Evolutionary conservation across 30 jellyfish, hydroid and myxozoan species (phyloP).

Genomic region (Hydractinia echinata): DNA sequence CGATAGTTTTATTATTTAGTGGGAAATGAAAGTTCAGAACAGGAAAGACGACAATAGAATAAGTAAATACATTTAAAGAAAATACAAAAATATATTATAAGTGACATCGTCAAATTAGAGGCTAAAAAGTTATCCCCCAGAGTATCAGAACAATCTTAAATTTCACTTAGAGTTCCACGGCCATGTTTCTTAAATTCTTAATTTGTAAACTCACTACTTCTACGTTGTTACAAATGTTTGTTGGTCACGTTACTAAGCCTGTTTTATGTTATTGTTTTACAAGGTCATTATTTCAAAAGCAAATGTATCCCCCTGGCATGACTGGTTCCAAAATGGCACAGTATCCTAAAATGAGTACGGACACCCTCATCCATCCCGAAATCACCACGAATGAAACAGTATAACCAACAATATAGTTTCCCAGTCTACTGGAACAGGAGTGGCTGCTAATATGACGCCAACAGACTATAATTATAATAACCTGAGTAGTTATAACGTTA

Average conservation of each 20-base stretch:
- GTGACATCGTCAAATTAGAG: too few species aligned
- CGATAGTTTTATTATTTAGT: background rate
- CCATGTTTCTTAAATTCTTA: too few species aligned
- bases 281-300: slow-evolving; percentile 92
- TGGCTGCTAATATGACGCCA: slow-evolving; percentile 53
- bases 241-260: background rate
- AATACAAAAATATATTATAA: too few species aligned
- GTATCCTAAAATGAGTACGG: slow-evolving; percentile 75
- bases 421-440: slow-evolving; percentile 53
- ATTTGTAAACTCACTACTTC: too few species aligned
- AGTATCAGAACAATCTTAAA: too few species aligned
- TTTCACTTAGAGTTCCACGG: too few species aligned
- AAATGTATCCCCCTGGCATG: slow-evolving; percentile 86
- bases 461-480: slow-evolving; percentile 83
- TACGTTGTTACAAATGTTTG: too few species aligned
- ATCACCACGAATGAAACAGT: slow-evolving; percentile 81
- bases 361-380: slow-evolving; percentile 74
- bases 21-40: background rate
- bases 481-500: slow-evolving; percentile 44
- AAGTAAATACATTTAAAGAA: too few species aligned
- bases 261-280: slow-evolving; percentile 5
- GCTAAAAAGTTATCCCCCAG: too few species aligned
- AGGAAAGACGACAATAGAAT: too few species aligned
- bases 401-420: slow-evolving; percentile 54
- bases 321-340: slow-evolving; percentile 62